Evolutionary conservation across 2,888 invertebrate genomes (phyloP), one percentile per base, ranked within the genome.

Genomic region (Eilema caniola): DNA sequence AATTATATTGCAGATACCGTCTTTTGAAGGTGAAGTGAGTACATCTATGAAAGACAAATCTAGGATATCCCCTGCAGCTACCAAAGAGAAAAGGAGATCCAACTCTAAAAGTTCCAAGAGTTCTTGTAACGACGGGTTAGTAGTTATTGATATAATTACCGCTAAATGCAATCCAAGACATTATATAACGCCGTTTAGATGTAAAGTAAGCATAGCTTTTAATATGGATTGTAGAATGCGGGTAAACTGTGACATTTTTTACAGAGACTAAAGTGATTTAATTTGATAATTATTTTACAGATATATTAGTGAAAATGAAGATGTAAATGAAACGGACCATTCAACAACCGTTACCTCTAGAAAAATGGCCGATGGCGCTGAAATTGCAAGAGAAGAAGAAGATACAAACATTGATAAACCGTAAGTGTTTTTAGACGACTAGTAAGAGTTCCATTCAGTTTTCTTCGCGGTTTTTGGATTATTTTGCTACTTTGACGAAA

Each of bases 51-150:
- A 91, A 67, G 88, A 89, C 0, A 90, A 89, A 70, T 65, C 80
- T 3, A 80, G 63, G 10, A 73, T 84, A 1, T 87, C 91, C 0
- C 88, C 91, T 0, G 76, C 81, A 25, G 65, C 77, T 7, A 64
- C 74, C 5, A 92, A 90, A 73, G 78, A 84, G 24, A 91, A 89
- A 69, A 87, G 89, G 61, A 86, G 93, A 57, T 92, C 92, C 0
- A 88, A 85, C 71, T 93, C 93, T 0, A 93, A 93, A 71, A 86
- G 91, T 61, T 92, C 92, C 2, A 94, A 94, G 74, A 84, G 86
- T 71, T 92, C 91, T 16, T 62, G 77, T 23, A 86, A 89, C 70
- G 92, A 93, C n/a, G 90, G 93, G 94, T 81, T 56, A 62, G 81
- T 82, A 66, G 3, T 33, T 53, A 23, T 33, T 33, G 28, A 53